Base-by-base conservation (phyloP, 2,113 vertebrate species). In the Apodemus speciosus region DNA sequence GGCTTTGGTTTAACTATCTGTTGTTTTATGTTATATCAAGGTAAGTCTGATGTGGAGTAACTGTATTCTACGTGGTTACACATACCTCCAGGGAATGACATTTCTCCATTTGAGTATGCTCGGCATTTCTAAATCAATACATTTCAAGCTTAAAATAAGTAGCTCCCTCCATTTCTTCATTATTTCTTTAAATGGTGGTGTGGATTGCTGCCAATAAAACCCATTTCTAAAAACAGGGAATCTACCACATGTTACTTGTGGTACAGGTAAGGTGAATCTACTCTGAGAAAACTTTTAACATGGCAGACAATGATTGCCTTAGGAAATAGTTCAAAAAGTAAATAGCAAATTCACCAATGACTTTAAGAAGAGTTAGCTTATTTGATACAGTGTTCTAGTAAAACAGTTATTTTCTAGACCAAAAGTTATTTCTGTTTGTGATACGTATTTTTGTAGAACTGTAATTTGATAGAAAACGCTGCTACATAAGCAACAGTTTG, bases 31-130 rank as follows among this genome's bases (percentile, higher is more conserved):
- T 97, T 96, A 97, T 96, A 96, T 66, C 46, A 98, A 98, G 98
- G 98, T 98, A 98, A 98, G 98, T 98, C 97, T 66, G 15, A 92
- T 97, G 94, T 97, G 91, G 96, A 97, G 97, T 87, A 97, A 97
- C 71, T 92, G 53, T 98, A 95, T 97, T 97, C 90, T 97, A 32
- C 87, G 89, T 96, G 95, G 92, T 95, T 93, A 92, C 81, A 81
- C 0, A 0, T 95, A 76, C 96, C 72, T 96, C 85, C 93, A 60
- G 76, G 90, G 94, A 89, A 88, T 68, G 96, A 97, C 95, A 96
- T 60, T 96, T 64, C 94, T 97, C 93, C 90, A 73, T 94, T 88
- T 92, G 71, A n/a, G 66, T 32, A 15, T 71, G 40, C 66, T 94
- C 84, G 66, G 58, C 76, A 93, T 96, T 95, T 91, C 35, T 71